Evolutionary conservation across 2,888 invertebrate species (phyloP).

Genomic region (Lycocerus yunnanus): DNA sequence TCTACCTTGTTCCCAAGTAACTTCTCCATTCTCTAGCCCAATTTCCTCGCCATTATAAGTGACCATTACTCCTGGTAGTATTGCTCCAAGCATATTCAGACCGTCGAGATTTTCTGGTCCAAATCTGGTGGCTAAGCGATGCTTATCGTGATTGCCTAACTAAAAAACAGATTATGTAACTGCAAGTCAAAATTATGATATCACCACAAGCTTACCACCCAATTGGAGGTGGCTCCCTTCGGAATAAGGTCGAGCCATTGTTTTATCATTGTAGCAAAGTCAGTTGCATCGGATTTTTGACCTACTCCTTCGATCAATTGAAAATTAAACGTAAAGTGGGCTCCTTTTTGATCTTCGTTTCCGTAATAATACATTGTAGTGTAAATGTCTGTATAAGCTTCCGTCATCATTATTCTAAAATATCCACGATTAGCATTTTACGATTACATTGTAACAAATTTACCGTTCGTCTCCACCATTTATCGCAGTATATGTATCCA

Average conservation of each 20-base stretch:
- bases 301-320: slow-evolving; percentile 67
- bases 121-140: slow-evolving; percentile 71
- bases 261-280: slow-evolving; percentile 66
- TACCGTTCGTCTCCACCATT: slow-evolving; percentile 25
- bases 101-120: slow-evolving; percentile 73
- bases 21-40: slow-evolving; percentile 67
- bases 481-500: slow-evolving; percentile 60
- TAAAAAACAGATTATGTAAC: slow-evolving; percentile 44
- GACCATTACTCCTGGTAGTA: slow-evolving; percentile 83
- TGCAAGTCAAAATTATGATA: not conserved
- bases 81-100: slow-evolving; percentile 80
- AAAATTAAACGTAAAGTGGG: slow-evolving; percentile 82
- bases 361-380: slow-evolving; percentile 70
- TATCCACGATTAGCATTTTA: not conserved
- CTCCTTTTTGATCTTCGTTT: slow-evolving; percentile 57
- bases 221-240: slow-evolving; percentile 65
- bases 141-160: slow-evolving; percentile 80
- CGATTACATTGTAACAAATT: not conserved
- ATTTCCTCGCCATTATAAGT: slow-evolving; percentile 89
- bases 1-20: slow-evolving; percentile 57
- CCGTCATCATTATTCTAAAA: slow-evolving; percentile 72
- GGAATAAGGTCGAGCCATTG: slow-evolving; percentile 70
- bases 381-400: slow-evolving; percentile 68
- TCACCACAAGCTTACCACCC: slow-evolving; percentile 68
- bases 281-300: slow-evolving; percentile 61